Evolutionary conservation across 2,113 vertebrate genomes (phyloP).

Genomic region (Gasterosteus aculeatus): DNA sequence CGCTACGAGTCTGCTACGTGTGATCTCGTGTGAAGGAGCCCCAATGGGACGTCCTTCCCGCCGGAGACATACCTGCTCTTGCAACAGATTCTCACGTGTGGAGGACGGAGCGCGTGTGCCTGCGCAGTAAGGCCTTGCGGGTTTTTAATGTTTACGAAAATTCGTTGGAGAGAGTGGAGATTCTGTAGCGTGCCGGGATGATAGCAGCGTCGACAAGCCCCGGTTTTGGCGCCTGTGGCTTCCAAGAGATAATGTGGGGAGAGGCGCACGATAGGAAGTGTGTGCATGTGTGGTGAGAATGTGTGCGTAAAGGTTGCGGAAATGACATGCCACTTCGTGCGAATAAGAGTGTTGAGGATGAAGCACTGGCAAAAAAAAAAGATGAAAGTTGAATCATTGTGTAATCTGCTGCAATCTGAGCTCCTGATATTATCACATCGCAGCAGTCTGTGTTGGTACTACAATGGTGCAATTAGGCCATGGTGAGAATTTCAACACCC

Average conservation of each 20-base stretch:
- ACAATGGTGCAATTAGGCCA: constrained; percentile 15
- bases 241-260: constrained; percentile 46
- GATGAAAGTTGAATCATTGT: constrained; percentile 22
- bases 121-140: constrained; percentile 16
- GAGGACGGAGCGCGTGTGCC: constrained; percentile 2
- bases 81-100: constrained; percentile 7
- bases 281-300: constrained; percentile 54
- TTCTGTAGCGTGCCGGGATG: neutral
- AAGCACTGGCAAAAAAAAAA: constrained; percentile 17
- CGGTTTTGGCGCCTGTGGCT: constrained; percentile 47
- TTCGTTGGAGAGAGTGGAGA: neutral
- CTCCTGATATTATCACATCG: constrained; percentile 16
- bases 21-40: constrained; percentile 22
- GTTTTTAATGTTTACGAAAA: constrained; percentile 10
- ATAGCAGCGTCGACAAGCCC: constrained; percentile 26
- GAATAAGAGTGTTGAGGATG: constrained; percentile 21
- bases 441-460: constrained; percentile 27
- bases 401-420: constrained; percentile 38
- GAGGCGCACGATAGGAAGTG: constrained; percentile 40
- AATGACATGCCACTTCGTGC: constrained; percentile 38
- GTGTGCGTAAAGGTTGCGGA: constrained; percentile 51
- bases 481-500: constrained; percentile 19
- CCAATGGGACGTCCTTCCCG: constrained; percentile 8
- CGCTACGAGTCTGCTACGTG: constrained; percentile 1
- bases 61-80: constrained; percentile 30